Conservation (phyloP, 1,140 invertebrate species). For the Lordiphosa clarofinis region DNA sequence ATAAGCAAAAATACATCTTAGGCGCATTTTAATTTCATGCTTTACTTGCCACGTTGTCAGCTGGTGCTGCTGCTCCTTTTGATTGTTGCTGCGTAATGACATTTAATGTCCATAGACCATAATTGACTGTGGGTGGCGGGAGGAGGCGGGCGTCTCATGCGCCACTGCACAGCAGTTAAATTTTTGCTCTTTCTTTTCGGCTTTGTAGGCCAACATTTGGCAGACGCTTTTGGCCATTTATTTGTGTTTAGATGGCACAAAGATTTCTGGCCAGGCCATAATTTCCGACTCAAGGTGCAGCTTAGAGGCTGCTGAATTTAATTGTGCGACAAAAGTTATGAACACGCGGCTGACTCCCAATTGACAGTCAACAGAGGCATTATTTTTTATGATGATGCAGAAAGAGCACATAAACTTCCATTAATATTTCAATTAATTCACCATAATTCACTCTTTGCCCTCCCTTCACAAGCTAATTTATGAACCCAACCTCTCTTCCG, state of each 20-base stretch:
- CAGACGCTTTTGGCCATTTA: slow-evolving; percentile 46
- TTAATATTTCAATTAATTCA: not conserved
- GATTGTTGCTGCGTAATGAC: slow-evolving; percentile 75
- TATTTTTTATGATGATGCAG: slow-evolving; percentile 4
- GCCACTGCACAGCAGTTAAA: slow-evolving; percentile 74
- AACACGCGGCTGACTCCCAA: slow-evolving; percentile 34
- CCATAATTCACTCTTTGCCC: not conserved
- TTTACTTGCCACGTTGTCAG: slow-evolving; percentile 50
- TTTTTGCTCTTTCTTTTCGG: slow-evolving; percentile 29
- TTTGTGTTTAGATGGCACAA: slow-evolving; percentile 6
- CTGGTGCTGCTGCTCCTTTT: slow-evolving; percentile 35
- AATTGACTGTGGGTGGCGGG: slow-evolving; percentile 49
- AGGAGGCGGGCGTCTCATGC: slow-evolving; percentile 37
- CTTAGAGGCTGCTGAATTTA: slow-evolving; percentile 45
- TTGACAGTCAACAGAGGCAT: slow-evolving; percentile 3
- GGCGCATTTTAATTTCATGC: slow-evolving; percentile 78
- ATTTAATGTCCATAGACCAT: slow-evolving; percentile 74
- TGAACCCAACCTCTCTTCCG: not conserved
- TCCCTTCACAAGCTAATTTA: slow-evolving; percentile 1
- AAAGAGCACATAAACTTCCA: no score
- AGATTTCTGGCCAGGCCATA: slow-evolving; percentile 27
- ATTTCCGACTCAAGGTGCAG: slow-evolving; percentile 52
- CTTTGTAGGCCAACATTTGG: slow-evolving; percentile 43
- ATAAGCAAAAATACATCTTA: slow-evolving; percentile 60
- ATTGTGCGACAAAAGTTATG: slow-evolving; percentile 68